These are phyloP conservation scores for Crotalus tigris DNA, from an alignment of 2,113 vertebrate genomes.

Conservation along the genomic window DNA sequence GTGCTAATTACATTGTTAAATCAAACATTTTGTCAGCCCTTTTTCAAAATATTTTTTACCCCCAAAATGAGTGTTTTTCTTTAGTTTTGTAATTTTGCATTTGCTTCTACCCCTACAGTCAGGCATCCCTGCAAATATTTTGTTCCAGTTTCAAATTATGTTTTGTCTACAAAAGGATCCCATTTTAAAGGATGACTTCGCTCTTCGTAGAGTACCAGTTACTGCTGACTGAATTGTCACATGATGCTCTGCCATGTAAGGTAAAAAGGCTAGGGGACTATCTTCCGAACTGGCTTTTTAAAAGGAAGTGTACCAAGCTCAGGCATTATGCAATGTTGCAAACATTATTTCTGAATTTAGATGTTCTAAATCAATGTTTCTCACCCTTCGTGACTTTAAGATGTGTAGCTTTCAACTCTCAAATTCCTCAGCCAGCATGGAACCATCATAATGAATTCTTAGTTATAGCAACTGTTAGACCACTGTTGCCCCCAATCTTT, in stretches of 20 bases:
- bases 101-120: neutral
- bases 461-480: neutral
- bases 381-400: neutral
- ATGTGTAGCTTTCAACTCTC: neutral
- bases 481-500: neutral
- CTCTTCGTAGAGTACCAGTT: neutral
- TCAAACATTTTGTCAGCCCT: neutral
- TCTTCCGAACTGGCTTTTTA: neutral
- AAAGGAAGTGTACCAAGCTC: neutral
- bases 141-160: neutral
- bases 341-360: neutral
- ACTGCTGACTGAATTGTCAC: neutral
- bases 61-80: neutral
- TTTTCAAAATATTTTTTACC: neutral
- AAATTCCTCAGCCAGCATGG: neutral
- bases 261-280: neutral
- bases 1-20: neutral
- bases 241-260: neutral
- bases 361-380: neutral
- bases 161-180: neutral
- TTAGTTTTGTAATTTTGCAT: neutral
- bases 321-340: neutral
- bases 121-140: neutral
- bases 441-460: neutral
- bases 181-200: neutral